Percentiles rank a stretch among this genome's conserved stretches.
Conservation (phyloP, 2,888 invertebrate species). For the Agapostemon virescens region DNA sequence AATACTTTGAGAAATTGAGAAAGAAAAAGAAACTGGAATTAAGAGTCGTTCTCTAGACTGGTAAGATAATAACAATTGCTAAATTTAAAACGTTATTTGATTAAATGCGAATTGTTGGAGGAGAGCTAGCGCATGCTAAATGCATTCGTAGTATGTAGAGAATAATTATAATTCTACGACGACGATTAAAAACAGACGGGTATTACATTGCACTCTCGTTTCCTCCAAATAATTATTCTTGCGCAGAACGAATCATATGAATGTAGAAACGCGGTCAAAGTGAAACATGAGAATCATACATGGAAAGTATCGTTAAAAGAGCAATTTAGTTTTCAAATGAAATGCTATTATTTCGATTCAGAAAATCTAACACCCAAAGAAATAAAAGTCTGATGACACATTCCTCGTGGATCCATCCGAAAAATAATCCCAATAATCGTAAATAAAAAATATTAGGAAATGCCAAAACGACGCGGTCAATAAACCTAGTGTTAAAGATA, state of each 20-base stretch:
- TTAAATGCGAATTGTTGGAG: neutral
- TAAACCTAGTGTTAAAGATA: no score
- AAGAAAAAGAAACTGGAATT: no score
- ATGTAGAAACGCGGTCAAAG: neutral
- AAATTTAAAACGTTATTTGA: neutral
- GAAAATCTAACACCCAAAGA: no score
- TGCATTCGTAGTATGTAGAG: neutral
- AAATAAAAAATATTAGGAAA: no score
- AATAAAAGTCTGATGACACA: no score
- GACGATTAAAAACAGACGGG: neutral
- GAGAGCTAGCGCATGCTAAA: neutral
- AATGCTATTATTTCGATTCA: neutral
- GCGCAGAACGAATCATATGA: neutral
- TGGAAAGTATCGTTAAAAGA: neutral
- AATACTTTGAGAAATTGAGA: neutral
- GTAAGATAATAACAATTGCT: neutral
- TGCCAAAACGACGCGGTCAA: no score
- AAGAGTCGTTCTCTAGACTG: neutral
- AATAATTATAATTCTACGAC: neutral
- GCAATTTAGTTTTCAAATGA: neutral
- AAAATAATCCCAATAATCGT: no score
- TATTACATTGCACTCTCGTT: neutral
- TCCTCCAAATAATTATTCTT: neutral
- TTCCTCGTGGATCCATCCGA: no score
- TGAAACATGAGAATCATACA: neutral